Conservation (phyloP, 2,888 invertebrate species). For the Nymphalis c-album region DNA sequence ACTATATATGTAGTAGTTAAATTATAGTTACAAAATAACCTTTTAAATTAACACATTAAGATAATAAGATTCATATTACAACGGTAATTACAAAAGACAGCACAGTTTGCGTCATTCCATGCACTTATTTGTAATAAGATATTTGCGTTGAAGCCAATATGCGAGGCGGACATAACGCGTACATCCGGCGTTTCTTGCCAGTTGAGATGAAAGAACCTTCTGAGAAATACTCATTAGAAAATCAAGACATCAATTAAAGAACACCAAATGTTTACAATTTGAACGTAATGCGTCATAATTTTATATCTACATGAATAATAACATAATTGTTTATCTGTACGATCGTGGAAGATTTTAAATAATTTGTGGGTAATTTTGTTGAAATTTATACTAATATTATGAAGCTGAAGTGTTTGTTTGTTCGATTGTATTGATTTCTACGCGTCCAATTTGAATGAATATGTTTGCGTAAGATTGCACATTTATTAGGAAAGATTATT, state of each 20-base stretch:
- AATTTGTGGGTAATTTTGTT: too few relatives aligned
- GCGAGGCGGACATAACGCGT: conserved; percentile 10
- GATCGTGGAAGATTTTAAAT: too few relatives aligned
- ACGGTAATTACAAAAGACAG: not conserved
- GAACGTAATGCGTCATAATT: not conserved
- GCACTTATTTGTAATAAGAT: conserved; percentile 5
- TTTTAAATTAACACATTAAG: not conserved
- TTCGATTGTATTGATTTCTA: too few relatives aligned
- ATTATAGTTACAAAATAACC: too few relatives aligned
- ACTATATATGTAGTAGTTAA: too few relatives aligned
- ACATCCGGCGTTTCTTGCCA: conserved; percentile 19
- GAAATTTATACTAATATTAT: too few relatives aligned
- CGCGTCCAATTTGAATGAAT: too few relatives aligned
- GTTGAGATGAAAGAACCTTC: conserved; percentile 11
- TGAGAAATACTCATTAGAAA: conserved; percentile 4
- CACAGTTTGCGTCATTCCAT: conserved; percentile 1
- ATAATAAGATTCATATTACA: not conserved
- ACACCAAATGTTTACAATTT: not conserved
- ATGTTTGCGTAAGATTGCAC: too few relatives aligned
- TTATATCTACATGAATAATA: not conserved
- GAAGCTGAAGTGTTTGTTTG: too few relatives aligned
- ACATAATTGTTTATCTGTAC: not conserved
- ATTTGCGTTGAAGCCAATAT: not conserved
- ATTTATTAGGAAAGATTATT: too few relatives aligned
- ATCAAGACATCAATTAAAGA: conserved; percentile 4